Conservation (phyloP, 2,113 vertebrate genomes). For the Phocoena sinus region DNA sequence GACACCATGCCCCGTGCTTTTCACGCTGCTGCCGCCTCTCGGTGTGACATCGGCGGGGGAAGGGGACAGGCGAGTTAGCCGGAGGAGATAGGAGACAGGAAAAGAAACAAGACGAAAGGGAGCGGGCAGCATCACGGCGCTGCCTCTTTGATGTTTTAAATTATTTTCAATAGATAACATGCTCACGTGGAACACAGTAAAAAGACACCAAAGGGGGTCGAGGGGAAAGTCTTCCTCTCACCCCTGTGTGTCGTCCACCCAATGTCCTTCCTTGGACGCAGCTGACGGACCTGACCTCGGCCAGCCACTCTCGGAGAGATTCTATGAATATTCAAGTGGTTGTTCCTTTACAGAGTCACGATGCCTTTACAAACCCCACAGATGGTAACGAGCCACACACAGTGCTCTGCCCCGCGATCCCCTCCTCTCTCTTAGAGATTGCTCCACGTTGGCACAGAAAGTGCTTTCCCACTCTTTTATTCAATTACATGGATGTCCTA, state of each 20-base stretch:
- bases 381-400: rapidly evolving
- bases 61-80: background rate
- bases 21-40: too few relatives aligned
- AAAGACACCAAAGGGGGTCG: background rate
- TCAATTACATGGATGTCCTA: background rate
- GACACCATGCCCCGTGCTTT: background rate
- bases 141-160: background rate
- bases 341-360: background rate
- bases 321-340: background rate
- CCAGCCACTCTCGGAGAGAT: background rate
- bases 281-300: background rate
- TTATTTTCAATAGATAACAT: background rate
- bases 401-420: rapidly evolving
- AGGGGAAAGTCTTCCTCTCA: background rate
- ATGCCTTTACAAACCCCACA: background rate
- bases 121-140: rapidly evolving
- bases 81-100: background rate
- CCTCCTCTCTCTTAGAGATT: background rate
- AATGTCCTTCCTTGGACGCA: background rate
- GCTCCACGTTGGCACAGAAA: background rate
- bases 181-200: background rate
- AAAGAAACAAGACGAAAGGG: background rate
- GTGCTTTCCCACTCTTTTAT: background rate
- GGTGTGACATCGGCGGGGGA: rapidly evolving
- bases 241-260: background rate